Evolutionary conservation across 2,113 vertebrate genomes (phyloP).

Genomic region (Corapipo altera): DNA sequence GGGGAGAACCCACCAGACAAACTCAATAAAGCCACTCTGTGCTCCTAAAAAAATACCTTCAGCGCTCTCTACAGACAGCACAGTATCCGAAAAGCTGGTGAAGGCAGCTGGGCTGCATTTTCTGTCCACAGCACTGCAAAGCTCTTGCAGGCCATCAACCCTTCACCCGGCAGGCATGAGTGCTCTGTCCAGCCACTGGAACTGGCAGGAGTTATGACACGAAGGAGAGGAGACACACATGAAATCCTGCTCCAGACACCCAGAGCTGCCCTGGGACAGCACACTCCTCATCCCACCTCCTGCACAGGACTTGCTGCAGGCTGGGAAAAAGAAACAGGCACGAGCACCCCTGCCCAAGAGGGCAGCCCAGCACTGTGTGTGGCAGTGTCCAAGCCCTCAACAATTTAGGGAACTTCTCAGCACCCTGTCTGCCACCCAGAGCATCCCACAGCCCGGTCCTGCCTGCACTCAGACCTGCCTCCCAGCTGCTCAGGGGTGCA

Average conservation of each 20-base stretch:
- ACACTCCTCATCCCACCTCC: background rate
- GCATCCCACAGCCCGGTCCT: background rate
- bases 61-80: conserved; percentile 15
- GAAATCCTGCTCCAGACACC: background rate
- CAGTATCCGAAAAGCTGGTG: background rate
- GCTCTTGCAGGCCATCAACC: background rate
- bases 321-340: background rate
- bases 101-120: background rate
- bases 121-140: background rate
- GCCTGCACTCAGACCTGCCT: background rate
- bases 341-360: fast-evolving
- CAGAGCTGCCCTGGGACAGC: background rate
- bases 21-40: background rate
- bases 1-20: background rate
- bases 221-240: background rate
- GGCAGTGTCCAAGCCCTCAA: fast-evolving
- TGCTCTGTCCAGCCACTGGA: background rate
- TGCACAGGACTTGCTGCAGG: fast-evolving
- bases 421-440: background rate
- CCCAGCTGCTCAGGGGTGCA: fast-evolving
- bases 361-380: fast-evolving
- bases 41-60: background rate
- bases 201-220: fast-evolving
- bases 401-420: background rate
- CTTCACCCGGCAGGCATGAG: fast-evolving